Evolutionary conservation across 1,140 invertebrate genomes (phyloP).

Genomic region (Drosophila erecta): DNA sequence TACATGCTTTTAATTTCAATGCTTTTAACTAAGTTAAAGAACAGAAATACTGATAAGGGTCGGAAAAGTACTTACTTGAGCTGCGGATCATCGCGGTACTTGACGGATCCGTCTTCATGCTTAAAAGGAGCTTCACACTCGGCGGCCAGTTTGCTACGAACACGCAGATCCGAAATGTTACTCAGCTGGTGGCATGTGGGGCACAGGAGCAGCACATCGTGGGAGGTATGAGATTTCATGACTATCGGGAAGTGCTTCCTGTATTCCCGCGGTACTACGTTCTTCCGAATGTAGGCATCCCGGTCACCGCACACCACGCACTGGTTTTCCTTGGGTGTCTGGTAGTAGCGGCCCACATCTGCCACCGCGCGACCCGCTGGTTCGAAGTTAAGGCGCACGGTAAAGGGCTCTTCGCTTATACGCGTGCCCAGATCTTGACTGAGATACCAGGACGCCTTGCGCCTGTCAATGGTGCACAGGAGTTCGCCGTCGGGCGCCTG

Average conservation of each 20-base stretch:
- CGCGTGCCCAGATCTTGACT: slow-evolving; percentile 88
- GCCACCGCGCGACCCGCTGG: slow-evolving; percentile 90
- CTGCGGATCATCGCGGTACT: slow-evolving; percentile 78
- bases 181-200: slow-evolving; percentile 90
- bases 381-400: slow-evolving; percentile 92
- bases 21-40: not conserved
- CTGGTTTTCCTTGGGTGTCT: slow-evolving; percentile 90
- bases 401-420: slow-evolving; percentile 89
- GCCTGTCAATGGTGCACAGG: slow-evolving; percentile 92
- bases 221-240: slow-evolving; percentile 93
- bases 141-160: slow-evolving; percentile 87
- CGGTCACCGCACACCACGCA: slow-evolving; percentile 92
- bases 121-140: slow-evolving; percentile 88
- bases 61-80: slow-evolving; percentile 44
- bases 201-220: slow-evolving; percentile 93
- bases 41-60: no score
- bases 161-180: slow-evolving; percentile 88
- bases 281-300: slow-evolving; percentile 91
- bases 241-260: slow-evolving; percentile 92
- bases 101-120: slow-evolving; percentile 58
- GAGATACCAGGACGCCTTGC: slow-evolving; percentile 92
- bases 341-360: slow-evolving; percentile 90
- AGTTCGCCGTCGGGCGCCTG: slow-evolving; percentile 92
- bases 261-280: slow-evolving; percentile 93
- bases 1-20: not conserved